Base-by-base conservation (phyloP, 2,888 invertebrate genomes). In the Drosophila lutescens region DNA sequence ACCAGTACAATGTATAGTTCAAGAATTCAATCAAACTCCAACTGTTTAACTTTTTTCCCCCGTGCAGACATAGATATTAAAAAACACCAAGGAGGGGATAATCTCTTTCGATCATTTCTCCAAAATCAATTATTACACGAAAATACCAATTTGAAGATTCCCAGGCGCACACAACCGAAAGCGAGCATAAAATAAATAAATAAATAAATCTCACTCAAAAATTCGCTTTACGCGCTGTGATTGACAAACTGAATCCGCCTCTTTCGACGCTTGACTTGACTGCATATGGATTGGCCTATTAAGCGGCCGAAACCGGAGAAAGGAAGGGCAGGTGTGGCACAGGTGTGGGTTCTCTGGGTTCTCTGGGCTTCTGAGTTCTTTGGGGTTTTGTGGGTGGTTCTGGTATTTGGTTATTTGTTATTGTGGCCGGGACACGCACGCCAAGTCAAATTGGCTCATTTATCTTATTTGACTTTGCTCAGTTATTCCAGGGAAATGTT, bases 371-470 rank as follows among this genome's bases (percentile, higher is more conserved):
- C 46, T 49, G 43, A 20, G 23, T 43, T 30, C 30, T 12, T 12
- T 47, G 30, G 63, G 32, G 15, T 13, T 6, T 13, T 23, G 36
- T 44, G 34, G 23, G 15, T 10, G 36, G 36, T n/a, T 46, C 32
- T 23, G 56, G 50, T 50, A 36, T 38, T 51, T 50, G 17, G 23
- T 30, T 59, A 43, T 54, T 46, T 61, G 60, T 56, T 58, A 41
- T 58, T 58, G 56, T 50, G 43, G 50, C 56, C 43, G 36, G 44
- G 59, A 47, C 34, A 49, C 23, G 40, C 46, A 55, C 40, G 69
- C 55, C 68, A 65, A 74, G 72, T 76, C 62, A 76, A 81, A 79
- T 82, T 79, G 74, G 74, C 81, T 79, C 79, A 81, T 84, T 84
- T 80, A 84, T 81, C 84, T 81, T 84, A 68, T 79, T 76, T 81